Evolutionary conservation across 2,113 vertebrate species (phyloP).

Genomic region (Engystomops pustulosus): DNA sequence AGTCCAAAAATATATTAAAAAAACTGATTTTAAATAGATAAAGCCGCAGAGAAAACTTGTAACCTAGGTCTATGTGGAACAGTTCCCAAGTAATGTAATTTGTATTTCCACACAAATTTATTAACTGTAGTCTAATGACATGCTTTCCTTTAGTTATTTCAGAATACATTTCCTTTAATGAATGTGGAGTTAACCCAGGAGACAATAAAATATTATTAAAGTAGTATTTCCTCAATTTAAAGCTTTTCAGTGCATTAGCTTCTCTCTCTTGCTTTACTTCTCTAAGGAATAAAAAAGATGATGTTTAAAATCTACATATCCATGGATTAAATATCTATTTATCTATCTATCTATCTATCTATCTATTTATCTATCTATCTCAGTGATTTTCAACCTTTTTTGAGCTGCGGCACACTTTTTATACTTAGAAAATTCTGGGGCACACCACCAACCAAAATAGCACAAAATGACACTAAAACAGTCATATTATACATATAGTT

Average conservation of each 20-base stretch:
- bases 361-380: no score
- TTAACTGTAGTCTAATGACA: constrained; percentile 45
- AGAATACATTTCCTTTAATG: constrained; percentile 40
- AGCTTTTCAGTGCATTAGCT: neutral
- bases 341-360: no score
- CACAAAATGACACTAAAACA: no score
- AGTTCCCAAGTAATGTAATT: constrained; percentile 28
- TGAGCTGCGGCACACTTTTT: no score
- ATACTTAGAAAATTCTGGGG: no score
- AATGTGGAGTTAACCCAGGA: constrained; percentile 14
- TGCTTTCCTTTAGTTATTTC: constrained; percentile 37
- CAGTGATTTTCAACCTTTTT: no score
- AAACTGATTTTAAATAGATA: neutral
- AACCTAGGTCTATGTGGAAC: constrained; percentile 17
- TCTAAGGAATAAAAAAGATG: neutral
- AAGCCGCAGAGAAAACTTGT: constrained; percentile 5
- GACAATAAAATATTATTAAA: constrained; percentile 29
- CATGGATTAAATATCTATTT: no score
- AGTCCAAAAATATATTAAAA: neutral
- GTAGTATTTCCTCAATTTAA: constrained; percentile 14
- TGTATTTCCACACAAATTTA: constrained; percentile 38
- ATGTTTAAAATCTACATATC: neutral
- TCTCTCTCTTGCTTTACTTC: neutral
- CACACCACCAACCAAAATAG: no score
- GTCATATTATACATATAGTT: no score